Base-by-base conservation (phyloP, 37 sponge, comb jelly and placozoan species). In the Haliclona indistincta region DNA sequence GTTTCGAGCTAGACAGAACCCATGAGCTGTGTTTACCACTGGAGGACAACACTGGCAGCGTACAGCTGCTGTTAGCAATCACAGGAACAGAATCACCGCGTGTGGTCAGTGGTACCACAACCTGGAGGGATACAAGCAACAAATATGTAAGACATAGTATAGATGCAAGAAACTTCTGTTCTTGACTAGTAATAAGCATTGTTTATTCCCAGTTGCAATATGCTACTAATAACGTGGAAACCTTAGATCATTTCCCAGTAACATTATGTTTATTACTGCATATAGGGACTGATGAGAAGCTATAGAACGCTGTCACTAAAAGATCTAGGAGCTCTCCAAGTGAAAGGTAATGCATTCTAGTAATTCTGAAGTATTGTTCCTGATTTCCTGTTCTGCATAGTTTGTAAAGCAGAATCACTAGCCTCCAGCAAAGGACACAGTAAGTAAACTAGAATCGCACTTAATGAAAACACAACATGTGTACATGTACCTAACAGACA, bases 21-120 rank as follows among this genome's bases (percentile, higher is more conserved):
- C 84, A 91, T 29, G 66, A 86, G 10, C 34, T 93, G 60, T 30
- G n/a, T 4, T 63, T 88, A 0, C 41, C 64, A 32, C 65, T 93
- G 36, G 56, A 56, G 19, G 77, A 63, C 22, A 74, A 65, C 13
- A 40, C 77, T 15, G 88, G 89, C 22, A 58, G 54, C 4, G 66
- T 92, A 47, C 81, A 76, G 23, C 34, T 92, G 30, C 69, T 79
- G 3, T 71, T 92, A 28, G 43, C 45, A n/a, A 84, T 92, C 44
- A 53, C 93, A 26, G 89, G 88, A n/a, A 63, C 63, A 23, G 30
- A 67, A 0, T 56, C 37, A 29, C 17, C 29, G 2, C 68, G 79
- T 19, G 42, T 30, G n/a, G 34, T 44, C 4, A 8, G 43, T 11
- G 35, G 20, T 4, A 43, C 19, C 4, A 64, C 6, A 25, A 56